Conservation (phyloP, 2,888 invertebrate genomes). For the Lasioglossum lativentre region DNA sequence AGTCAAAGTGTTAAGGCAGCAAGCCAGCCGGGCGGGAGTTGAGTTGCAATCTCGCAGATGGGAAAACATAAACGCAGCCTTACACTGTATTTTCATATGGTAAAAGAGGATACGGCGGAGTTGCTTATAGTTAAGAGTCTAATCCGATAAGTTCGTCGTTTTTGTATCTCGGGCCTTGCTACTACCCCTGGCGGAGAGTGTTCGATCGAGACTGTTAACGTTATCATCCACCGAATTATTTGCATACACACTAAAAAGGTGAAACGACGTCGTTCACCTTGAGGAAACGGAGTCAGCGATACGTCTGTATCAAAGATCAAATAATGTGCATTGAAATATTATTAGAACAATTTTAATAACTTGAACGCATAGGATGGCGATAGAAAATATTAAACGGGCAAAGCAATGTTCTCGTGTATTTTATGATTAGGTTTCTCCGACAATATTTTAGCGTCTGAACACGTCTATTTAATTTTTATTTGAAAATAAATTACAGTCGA, state of each 20-base stretch:
- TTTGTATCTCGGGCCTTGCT: conserved; percentile 49
- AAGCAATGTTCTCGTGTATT: no score
- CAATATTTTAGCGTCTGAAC: no score
- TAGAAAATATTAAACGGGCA: no score
- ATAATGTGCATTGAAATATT: neutral
- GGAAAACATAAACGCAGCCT: conserved; percentile 50
- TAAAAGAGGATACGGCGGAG: conserved; percentile 41
- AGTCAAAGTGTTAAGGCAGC: conserved; percentile 6
- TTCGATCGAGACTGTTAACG: neutral
- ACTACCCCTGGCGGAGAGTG: neutral
- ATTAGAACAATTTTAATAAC: neutral
- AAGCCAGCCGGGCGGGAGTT: conserved; percentile 15
- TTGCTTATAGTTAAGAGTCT: conserved; percentile 27
- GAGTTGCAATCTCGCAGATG: conserved; percentile 36
- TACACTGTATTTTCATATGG: conserved; percentile 58
- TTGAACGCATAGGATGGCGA: neutral
- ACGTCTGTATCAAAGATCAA: no score
- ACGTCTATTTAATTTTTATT: no score
- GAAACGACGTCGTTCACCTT: neutral
- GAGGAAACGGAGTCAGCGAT: neutral
- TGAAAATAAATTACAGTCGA: neutral
- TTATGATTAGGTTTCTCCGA: no score
- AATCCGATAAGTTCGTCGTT: conserved; percentile 49
- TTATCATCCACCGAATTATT: neutral
- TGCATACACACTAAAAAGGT: neutral